These are phyloP conservation scores for Desmophyllum pertusum DNA, from an alignment of 92 coral and sea anemone genomes.

Conservation along the genomic window DNA sequence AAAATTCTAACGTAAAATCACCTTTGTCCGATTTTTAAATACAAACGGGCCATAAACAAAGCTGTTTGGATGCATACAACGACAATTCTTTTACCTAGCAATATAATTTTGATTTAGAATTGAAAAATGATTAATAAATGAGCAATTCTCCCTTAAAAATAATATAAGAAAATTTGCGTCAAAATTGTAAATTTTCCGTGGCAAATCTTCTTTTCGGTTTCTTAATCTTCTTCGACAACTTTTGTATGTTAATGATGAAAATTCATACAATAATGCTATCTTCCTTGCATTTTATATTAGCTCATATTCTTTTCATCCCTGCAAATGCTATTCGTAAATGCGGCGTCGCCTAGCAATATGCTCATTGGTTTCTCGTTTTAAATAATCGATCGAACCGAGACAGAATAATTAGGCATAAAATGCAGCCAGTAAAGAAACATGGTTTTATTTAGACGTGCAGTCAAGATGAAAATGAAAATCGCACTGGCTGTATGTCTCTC, in stretches of 20 bases:
- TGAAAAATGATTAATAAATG: not conserved
- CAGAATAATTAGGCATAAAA: not conserved
- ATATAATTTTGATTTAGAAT: not conserved
- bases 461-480: conserved; percentile 29
- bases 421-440: not conserved
- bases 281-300: not conserved
- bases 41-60: not conserved
- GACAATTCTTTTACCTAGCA: not conserved
- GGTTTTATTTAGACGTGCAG: conserved; percentile 15
- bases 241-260: not conserved
- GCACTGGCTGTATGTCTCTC: not conserved
- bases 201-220: not conserved
- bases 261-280: no score
- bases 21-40: not conserved
- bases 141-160: not conserved
- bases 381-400: not conserved
- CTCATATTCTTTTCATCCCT: not conserved
- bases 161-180: not conserved
- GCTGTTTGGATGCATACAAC: not conserved
- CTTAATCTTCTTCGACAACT: not conserved
- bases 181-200: not conserved
- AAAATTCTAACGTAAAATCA: not conserved
- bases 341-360: conserved; percentile 11
- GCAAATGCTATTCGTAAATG: conserved; percentile 15
- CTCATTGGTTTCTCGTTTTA: not conserved